Evolutionary conservation across 2,888 invertebrate species (phyloP).

Genomic region (Sericinus montela): DNA sequence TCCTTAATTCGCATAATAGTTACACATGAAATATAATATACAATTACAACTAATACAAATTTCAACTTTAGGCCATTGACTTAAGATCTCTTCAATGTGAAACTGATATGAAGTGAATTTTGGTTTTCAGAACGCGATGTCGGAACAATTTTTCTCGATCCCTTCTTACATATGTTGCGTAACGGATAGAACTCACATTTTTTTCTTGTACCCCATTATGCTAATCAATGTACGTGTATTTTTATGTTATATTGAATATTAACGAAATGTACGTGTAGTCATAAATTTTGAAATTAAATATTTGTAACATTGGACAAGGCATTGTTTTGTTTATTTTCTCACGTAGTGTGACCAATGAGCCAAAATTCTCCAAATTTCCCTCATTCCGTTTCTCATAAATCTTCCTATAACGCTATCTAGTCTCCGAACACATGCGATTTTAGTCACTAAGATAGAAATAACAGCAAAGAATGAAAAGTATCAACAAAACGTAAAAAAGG

Average conservation of each 20-base stretch:
- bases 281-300: too few relatives aligned
- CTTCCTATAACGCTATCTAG: too few relatives aligned
- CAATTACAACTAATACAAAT: not conserved
- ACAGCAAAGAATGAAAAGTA: too few relatives aligned
- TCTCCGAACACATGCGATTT: too few relatives aligned
- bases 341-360: too few relatives aligned
- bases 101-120: constrained; percentile 2
- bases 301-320: too few relatives aligned
- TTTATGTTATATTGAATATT: not conserved
- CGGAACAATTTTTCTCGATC: constrained; percentile 13
- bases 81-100: not conserved
- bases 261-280: not conserved
- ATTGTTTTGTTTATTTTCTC: too few relatives aligned
- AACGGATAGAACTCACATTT: constrained; percentile 4
- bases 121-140: constrained; percentile 5
- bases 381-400: too few relatives aligned
- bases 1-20: not conserved
- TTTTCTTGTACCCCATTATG: constrained; percentile 8
- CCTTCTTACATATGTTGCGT: constrained; percentile 16
- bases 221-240: constrained; percentile 4
- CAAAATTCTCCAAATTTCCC: too few relatives aligned
- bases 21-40: not conserved
- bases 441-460: too few relatives aligned
- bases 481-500: too few relatives aligned
- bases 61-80: not conserved